Percentiles rank a stretch among this genome's conserved stretches.
These are phyloP conservation scores for Rhynchopsitta pachyrhyncha DNA, from an alignment of 2,113 vertebrate genomes.

Conservation along the genomic window DNA sequence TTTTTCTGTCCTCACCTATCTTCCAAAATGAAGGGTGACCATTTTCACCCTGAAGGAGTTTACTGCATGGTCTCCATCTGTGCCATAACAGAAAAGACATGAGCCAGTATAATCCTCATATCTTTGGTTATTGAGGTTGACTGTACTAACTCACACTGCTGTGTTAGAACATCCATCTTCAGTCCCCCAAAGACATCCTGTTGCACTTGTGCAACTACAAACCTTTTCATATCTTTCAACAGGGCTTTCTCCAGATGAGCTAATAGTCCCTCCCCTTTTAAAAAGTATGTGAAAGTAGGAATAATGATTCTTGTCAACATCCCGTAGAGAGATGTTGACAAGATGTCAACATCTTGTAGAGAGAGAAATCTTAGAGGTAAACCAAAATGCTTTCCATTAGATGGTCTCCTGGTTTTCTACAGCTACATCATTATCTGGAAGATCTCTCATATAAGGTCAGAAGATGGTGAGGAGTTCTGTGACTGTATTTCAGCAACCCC, in stretches of 20 bases:
- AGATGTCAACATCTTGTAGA: background rate
- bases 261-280: background rate
- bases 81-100: background rate
- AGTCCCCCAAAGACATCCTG: background rate
- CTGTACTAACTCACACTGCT: background rate
- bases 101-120: background rate
- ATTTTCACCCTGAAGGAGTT: slow-evolving; percentile 6
- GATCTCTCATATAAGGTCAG: background rate
- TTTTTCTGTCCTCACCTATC: slow-evolving; percentile 6
- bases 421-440: background rate
- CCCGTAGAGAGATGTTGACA: background rate
- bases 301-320: background rate
- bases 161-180: background rate
- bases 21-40: background rate
- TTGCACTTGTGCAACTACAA: background rate
- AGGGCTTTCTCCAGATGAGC: background rate
- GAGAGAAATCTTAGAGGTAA: background rate
- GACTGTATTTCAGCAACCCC: background rate
- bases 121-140: background rate
- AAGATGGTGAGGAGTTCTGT: background rate
- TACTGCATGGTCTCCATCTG: background rate
- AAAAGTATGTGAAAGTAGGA: background rate
- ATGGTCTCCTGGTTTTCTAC: background rate
- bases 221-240: background rate
- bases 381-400: background rate